These are phyloP conservation scores for Meda fulgida DNA, from an alignment of 2,797 vertebrate species.

Conservation along the genomic window DNA sequence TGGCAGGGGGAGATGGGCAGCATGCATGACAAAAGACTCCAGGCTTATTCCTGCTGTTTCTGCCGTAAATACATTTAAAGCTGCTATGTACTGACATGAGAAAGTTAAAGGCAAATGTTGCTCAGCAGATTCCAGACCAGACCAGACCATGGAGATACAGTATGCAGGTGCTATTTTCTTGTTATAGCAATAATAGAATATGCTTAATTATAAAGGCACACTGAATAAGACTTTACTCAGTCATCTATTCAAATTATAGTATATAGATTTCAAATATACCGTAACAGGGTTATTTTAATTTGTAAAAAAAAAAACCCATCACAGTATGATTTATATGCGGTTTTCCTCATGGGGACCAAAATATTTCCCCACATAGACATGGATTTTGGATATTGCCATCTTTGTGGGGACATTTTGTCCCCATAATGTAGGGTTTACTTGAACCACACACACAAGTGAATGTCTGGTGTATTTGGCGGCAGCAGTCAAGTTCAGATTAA, in stretches of 20 bases:
- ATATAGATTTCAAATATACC: not conserved
- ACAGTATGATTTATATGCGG: not conserved
- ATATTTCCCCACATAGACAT: not conserved
- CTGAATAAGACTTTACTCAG: not conserved
- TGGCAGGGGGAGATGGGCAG: constrained; percentile 50
- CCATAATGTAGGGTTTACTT: not conserved
- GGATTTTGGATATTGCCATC: not conserved
- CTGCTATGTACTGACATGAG: constrained; percentile 50
- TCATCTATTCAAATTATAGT: not conserved
- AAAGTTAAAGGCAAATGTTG: constrained; percentile 49
- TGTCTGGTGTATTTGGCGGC: constrained; percentile 17
- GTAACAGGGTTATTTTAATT: not conserved
- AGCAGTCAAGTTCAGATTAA: constrained; percentile 43
- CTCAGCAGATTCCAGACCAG: constrained; percentile 27
- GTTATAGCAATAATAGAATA: not conserved
- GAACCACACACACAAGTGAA: not conserved
- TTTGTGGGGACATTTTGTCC: not conserved
- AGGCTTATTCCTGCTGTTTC: constrained; percentile 55
- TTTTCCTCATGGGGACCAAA: not conserved
- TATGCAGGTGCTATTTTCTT: not conserved
- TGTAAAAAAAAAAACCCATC: not conserved
- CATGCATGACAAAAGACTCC: constrained; percentile 54
- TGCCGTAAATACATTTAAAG: constrained; percentile 54
- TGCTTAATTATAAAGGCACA: not conserved
- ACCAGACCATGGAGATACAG: not conserved